Evolutionary conservation across 1,140 invertebrate species (phyloP).

Genomic region (Penaeus japonicus): DNA sequence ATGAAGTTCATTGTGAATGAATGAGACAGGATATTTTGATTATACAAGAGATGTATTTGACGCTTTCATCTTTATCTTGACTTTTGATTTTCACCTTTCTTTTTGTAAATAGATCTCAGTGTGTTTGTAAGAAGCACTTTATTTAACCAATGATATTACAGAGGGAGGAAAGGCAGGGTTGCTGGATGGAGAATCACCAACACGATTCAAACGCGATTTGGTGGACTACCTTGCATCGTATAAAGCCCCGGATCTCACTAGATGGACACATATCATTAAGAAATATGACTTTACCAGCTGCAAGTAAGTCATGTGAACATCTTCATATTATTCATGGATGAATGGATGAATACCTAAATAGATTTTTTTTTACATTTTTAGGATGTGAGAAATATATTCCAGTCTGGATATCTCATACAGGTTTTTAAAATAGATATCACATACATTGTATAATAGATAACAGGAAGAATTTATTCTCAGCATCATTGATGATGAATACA

Average conservation of each 20-base stretch:
- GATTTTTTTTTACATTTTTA: no score
- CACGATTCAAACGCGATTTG: conserved; percentile 85
- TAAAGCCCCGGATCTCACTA: conserved; percentile 72
- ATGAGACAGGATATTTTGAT: no score
- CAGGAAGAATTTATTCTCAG: no score
- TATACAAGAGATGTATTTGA: no score
- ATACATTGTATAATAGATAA: no score
- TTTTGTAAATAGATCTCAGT: neutral
- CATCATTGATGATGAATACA: no score
- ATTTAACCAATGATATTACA: neutral
- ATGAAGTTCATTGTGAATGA: no score
- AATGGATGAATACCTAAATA: no score
- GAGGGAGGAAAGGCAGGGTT: conserved; percentile 63
- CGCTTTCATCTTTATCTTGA: neutral
- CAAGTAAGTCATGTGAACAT: conserved; percentile 70
- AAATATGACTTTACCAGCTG: conserved; percentile 80
- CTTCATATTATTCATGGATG: neutral
- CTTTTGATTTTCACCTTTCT: neutral
- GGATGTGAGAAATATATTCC: no score
- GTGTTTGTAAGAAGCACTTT: neutral
- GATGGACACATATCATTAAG: conserved; percentile 79
- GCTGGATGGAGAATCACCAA: conserved; percentile 79
- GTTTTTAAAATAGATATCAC: no score
- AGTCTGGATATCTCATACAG: no score
- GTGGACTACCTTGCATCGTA: conserved; percentile 84